Percentiles rank a stretch among this genome's conserved stretches.
phyloP scores from a whole-genome alignment of 2,888 invertebrate genomes.

The Hirtodrosophila confusa region DNA sequence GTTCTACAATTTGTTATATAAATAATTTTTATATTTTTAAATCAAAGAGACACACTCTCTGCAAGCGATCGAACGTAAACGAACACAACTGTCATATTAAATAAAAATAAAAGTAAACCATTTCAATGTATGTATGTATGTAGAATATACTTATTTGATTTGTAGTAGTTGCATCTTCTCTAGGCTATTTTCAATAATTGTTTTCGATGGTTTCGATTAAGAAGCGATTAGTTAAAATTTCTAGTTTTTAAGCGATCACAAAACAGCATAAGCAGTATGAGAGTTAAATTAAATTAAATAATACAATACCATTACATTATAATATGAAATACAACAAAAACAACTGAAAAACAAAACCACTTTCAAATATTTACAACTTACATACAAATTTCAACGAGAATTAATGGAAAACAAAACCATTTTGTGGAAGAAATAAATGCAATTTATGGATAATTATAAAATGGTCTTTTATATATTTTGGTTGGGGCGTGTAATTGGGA shows the following conservation, averaged over 20 bases:
- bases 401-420: conserved; percentile 61
- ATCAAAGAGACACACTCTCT: conserved; percentile 40
- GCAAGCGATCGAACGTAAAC: conserved; percentile 69
- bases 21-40: conserved; percentile 45
- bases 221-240: conserved; percentile 76
- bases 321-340: conserved; percentile 47
- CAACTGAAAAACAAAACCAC: conserved; percentile 51
- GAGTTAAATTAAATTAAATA: conserved; percentile 50
- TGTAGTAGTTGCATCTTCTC: conserved; percentile 75
- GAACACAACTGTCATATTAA: conserved; percentile 76
- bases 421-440: conserved; percentile 75
- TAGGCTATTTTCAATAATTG: conserved; percentile 76
- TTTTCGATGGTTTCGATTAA: conserved; percentile 72
- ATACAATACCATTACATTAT: conserved; percentile 45
- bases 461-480: neutral
- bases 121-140: conserved; percentile 64
- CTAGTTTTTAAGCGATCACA: conserved; percentile 65
- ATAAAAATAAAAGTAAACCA: conserved; percentile 56
- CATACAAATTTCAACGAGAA: conserved; percentile 72
- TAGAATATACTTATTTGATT: conserved; percentile 61
- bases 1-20: conserved; percentile 63
- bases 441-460: conserved; percentile 72
- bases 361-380: conserved; percentile 78
- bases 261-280: conserved; percentile 61
- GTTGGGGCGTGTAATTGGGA: neutral